These are phyloP conservation scores for Spea multiplicata DNA, from an alignment of 2,113 vertebrate genomes.

Conservation along the genomic window DNA sequence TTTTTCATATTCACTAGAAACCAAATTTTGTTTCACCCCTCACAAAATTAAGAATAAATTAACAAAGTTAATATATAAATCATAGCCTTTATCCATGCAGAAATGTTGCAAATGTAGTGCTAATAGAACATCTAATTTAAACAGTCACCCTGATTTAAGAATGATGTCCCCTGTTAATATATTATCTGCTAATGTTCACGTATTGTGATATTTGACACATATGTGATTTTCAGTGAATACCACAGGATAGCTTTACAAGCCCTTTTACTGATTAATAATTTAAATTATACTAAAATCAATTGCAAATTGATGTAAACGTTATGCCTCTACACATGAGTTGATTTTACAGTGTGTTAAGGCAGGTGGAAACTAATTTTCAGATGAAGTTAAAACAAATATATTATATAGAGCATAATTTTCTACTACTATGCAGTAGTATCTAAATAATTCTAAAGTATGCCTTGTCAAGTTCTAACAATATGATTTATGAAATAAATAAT, in stretches of 20 bases:
- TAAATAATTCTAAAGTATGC: too few relatives aligned
- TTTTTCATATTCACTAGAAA: conserved; percentile 35
- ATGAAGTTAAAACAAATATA: too few relatives aligned
- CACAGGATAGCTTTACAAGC: conserved; percentile 1
- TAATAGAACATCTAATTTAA: conserved; percentile 47
- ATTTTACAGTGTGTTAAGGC: too few relatives aligned
- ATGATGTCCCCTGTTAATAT: conserved; percentile 41
- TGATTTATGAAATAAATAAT: too few relatives aligned
- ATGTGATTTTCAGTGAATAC: conserved; percentile 6
- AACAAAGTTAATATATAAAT: conserved; percentile 46
- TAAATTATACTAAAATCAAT: not conserved
- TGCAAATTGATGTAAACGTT: not conserved
- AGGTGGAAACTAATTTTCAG: too few relatives aligned
- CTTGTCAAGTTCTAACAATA: too few relatives aligned
- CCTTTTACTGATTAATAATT: conserved; percentile 1
- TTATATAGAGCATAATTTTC: too few relatives aligned
- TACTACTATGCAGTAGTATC: too few relatives aligned
- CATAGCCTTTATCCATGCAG: conserved; percentile 35
- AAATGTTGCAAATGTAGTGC: conserved; percentile 36
- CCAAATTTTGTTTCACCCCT: conserved; percentile 23
- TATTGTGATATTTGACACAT: conserved; percentile 37
- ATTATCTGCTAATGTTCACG: conserved; percentile 27
- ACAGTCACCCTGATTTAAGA: conserved; percentile 34
- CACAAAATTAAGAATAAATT: conserved; percentile 31
- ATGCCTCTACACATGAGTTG: not conserved